phyloP scores from a whole-genome alignment of 2,113 vertebrate genomes.

The Siphamia tubifer region DNA sequence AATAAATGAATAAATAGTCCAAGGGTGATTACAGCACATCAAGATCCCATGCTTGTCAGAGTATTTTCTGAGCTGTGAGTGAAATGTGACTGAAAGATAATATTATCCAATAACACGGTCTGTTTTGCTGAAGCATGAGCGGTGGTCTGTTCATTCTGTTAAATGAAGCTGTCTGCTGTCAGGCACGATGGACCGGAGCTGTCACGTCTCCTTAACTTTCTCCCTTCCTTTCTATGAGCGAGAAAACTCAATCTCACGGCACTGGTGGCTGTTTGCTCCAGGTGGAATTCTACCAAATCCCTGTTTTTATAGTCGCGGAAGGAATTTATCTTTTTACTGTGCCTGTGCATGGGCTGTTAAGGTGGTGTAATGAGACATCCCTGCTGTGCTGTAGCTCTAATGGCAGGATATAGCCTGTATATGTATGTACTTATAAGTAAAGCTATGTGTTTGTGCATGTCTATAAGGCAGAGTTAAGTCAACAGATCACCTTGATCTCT shows the following conservation, averaged over 20 bases:
- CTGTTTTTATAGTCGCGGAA: not conserved
- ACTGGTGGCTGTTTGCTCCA: not conserved
- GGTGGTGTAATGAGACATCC: constrained; percentile 43
- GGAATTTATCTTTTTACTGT: not conserved
- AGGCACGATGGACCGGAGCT: constrained; percentile 4
- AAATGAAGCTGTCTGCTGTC: constrained; percentile 63
- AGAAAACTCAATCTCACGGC: not conserved
- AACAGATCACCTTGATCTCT: constrained; percentile 54
- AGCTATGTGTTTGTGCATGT: constrained; percentile 22
- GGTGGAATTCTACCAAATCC: not conserved
- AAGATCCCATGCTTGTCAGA: constrained; percentile 22
- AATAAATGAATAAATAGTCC: not conserved
- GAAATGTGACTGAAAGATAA: constrained; percentile 5
- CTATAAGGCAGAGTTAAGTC: constrained; percentile 22
- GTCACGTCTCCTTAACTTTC: constrained; percentile 55
- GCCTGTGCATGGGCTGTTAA: constrained; percentile 4
- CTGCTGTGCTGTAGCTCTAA: constrained; percentile 48
- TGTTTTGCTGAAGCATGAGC: not conserved
- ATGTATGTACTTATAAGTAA: not conserved
- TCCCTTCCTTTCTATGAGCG: not conserved
- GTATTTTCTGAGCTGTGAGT: constrained; percentile 12
- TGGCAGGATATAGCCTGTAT: constrained; percentile 11
- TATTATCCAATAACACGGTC: constrained; percentile 6
- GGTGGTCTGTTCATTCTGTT: constrained; percentile 4
- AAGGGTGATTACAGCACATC: not conserved